Conservation (phyloP, 2,113 vertebrate genomes). For the Pseudopodoces humilis region DNA sequence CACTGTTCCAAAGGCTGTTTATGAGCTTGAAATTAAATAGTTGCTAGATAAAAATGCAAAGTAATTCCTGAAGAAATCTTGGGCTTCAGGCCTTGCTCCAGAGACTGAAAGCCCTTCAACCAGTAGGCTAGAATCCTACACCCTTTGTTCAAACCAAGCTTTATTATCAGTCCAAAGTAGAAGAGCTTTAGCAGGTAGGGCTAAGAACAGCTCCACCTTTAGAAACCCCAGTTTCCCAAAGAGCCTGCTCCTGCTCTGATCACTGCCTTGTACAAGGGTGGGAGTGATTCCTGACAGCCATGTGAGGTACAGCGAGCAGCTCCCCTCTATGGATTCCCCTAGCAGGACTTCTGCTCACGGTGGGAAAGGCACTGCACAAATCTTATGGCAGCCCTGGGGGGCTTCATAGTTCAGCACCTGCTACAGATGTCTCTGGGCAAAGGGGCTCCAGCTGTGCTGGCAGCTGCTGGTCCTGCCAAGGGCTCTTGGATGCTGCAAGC, state of each 20-base stretch:
- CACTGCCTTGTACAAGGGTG: not conserved
- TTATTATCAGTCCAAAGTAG: not conserved
- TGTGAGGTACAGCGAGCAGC: rapidly evolving
- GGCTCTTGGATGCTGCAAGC: not conserved
- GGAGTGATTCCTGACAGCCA: not conserved
- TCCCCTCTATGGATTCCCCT: not conserved
- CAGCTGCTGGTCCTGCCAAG: not conserved
- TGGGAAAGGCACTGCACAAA: rapidly evolving
- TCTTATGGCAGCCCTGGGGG: not conserved
- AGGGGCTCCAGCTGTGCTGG: not conserved
- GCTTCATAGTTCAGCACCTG: rapidly evolving
- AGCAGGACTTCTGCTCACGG: not conserved
- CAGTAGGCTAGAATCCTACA: not conserved
- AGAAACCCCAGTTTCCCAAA: not conserved
- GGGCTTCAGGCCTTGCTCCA: not conserved
- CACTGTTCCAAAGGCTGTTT: not conserved
- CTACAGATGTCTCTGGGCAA: not conserved
- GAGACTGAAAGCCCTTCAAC: not conserved
- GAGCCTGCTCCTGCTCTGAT: not conserved
- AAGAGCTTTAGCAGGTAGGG: not conserved
- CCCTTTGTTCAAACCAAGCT: not conserved
- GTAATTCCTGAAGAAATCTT: not conserved
- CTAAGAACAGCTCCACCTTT: not conserved
- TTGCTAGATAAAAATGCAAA: not conserved
- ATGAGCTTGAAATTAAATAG: not conserved